Evolutionary conservation across 2,113 vertebrate species (phyloP).

Genomic region (Gulo gulo): DNA sequence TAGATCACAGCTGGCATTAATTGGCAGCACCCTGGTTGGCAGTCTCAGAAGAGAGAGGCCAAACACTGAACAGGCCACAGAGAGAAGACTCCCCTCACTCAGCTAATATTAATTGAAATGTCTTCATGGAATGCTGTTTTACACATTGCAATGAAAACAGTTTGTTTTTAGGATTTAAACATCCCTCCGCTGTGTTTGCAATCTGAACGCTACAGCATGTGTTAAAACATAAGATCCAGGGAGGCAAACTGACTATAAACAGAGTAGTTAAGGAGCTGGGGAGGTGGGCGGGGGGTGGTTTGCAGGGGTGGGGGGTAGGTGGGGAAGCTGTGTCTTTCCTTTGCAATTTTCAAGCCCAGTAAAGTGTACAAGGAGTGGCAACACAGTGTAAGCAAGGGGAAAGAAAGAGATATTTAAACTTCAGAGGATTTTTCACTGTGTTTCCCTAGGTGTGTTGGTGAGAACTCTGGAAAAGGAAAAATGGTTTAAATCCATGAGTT

Average conservation of each 20-base stretch:
- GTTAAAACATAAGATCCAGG: slow-evolving; percentile 66
- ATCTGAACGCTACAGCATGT: slow-evolving; percentile 71
- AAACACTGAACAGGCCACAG: slow-evolving; percentile 59
- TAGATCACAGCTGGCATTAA: slow-evolving; percentile 82
- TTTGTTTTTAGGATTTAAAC: slow-evolving; percentile 76
- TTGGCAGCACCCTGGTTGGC: slow-evolving; percentile 78
- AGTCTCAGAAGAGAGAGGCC: slow-evolving; percentile 68
- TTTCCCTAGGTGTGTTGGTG: neutral
- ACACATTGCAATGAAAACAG: slow-evolving; percentile 67
- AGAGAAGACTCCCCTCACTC: slow-evolving; percentile 46
- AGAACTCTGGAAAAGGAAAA: neutral
- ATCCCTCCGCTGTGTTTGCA: slow-evolving; percentile 62
- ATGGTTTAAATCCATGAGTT: slow-evolving; percentile 31
- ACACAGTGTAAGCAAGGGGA: neutral
- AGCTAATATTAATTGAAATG: slow-evolving; percentile 76
- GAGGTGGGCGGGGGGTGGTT: neutral
- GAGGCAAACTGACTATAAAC: slow-evolving; percentile 72
- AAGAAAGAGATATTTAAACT: slow-evolving; percentile 12
- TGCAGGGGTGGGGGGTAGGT: neutral
- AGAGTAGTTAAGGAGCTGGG: slow-evolving; percentile 58
- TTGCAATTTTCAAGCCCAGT: slow-evolving; percentile 30
- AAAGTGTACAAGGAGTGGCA: neutral
- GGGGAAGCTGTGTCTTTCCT: slow-evolving; percentile 31
- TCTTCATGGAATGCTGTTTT: slow-evolving; percentile 70
- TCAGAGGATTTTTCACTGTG: slow-evolving; percentile 9